phyloP scores from a whole-genome alignment of 1,140 invertebrate genomes.

The Tribolium castaneum region DNA sequence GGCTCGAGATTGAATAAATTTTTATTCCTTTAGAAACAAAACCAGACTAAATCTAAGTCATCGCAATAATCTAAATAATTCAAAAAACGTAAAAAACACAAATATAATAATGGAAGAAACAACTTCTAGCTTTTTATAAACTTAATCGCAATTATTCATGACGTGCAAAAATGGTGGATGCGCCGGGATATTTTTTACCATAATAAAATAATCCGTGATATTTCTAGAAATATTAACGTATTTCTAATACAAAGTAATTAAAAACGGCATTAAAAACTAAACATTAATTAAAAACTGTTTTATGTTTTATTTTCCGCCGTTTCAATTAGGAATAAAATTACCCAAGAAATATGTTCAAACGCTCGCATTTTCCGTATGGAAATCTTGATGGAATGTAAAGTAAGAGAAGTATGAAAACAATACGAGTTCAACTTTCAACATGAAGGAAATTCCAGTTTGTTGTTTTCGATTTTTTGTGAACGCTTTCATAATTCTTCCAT shows the following conservation, averaged over 20 bases:
- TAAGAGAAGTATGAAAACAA: background rate
- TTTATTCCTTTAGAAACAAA: background rate
- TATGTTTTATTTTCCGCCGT: background rate
- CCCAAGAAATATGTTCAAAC: background rate
- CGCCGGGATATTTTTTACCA: background rate
- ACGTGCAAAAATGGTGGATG: background rate
- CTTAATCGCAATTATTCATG: too few relatives aligned
- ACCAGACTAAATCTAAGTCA: too few relatives aligned
- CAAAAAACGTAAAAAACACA: too few relatives aligned
- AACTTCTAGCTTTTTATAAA: too few relatives aligned
- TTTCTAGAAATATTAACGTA: too few relatives aligned
- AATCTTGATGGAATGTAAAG: background rate
- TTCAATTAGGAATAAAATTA: too few relatives aligned
- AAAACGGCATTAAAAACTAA: background rate
- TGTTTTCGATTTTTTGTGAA: constrained; percentile 6
- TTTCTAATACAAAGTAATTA: background rate
- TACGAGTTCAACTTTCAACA: constrained; percentile 8
- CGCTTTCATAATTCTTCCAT: constrained; percentile 23
- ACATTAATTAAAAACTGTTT: background rate
- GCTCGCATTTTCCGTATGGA: background rate
- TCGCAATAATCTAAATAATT: too few relatives aligned
- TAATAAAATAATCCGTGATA: too few relatives aligned
- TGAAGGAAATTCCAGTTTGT: constrained; percentile 22
- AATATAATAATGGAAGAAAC: too few relatives aligned
- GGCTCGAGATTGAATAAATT: background rate